Conservation (phyloP, 2,113 vertebrate species). For the Anolis carolinensis region DNA sequence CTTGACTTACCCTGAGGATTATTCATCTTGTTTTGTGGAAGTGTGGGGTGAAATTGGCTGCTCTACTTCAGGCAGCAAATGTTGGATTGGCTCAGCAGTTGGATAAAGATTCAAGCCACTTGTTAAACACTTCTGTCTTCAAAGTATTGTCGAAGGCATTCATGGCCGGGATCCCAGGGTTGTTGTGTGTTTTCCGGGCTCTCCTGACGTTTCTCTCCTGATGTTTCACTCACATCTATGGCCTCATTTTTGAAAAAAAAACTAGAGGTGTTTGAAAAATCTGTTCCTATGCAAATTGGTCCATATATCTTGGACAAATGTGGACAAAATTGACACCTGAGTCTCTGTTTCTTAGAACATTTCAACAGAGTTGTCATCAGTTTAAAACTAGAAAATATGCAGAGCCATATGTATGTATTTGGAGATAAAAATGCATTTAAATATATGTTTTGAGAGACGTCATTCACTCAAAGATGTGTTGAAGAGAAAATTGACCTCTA, state of each 20-base stretch:
- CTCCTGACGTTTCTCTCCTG: too few species aligned
- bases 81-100: background rate
- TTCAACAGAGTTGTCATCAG: background rate
- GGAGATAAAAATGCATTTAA: background rate
- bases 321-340: too few species aligned
- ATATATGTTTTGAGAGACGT: background rate
- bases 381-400: background rate
- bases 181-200: too few species aligned
- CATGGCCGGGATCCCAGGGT: too few species aligned
- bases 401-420: background rate
- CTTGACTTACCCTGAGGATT: too few species aligned
- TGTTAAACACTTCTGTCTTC: background rate
- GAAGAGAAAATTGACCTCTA: too few species aligned
- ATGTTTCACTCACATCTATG: too few species aligned
- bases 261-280: background rate
- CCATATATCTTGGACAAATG: too few species aligned
- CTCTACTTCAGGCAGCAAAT: background rate
- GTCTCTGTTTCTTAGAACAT: too few species aligned
- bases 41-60: background rate
- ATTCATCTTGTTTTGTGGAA: too few species aligned
- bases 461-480: background rate
- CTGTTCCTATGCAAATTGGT: background rate
- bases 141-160: too few species aligned
- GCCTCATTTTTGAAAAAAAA: background rate
- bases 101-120: background rate